phyloP scores from a whole-genome alignment of 2,797 vertebrate species.

The Fratercula arctica region DNA sequence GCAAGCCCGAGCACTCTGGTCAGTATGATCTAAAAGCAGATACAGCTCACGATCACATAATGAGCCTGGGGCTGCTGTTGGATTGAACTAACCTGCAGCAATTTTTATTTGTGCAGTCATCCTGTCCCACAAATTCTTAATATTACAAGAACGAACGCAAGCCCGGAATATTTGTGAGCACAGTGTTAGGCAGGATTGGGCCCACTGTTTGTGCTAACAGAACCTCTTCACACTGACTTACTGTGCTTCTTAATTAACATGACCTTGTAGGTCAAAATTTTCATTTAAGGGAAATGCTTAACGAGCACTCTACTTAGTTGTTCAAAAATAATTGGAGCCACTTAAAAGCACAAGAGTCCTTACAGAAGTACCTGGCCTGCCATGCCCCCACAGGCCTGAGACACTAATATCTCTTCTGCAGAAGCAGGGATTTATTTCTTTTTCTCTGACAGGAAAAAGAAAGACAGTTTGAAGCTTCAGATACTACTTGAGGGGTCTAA shows the following conservation, averaged over 20 bases:
- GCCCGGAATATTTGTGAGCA: not conserved
- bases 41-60: not conserved
- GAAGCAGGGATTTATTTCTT: not conserved
- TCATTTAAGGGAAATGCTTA: constrained; percentile 58
- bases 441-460: not conserved
- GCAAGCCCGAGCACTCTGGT: not conserved
- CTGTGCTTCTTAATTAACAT: constrained; percentile 61
- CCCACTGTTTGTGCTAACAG: constrained; percentile 23
- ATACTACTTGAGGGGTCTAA: not conserved
- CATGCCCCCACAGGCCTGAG: constrained; percentile 8
- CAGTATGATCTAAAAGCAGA: not conserved
- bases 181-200: not conserved
- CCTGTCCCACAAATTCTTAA: not conserved
- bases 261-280: constrained; percentile 60
- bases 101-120: not conserved
- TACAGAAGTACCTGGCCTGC: constrained; percentile 39
- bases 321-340: constrained; percentile 67
- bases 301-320: constrained; percentile 41
- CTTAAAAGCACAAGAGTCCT: constrained; percentile 55
- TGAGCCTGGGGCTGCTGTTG: not conserved
- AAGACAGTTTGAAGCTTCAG: not conserved
- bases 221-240: constrained; percentile 53
- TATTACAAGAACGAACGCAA: not conserved
- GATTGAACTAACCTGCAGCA: not conserved
- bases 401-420: constrained; percentile 19